phyloP scores from a whole-genome alignment of 2,888 invertebrate genomes.

The Fragum fragum region DNA sequence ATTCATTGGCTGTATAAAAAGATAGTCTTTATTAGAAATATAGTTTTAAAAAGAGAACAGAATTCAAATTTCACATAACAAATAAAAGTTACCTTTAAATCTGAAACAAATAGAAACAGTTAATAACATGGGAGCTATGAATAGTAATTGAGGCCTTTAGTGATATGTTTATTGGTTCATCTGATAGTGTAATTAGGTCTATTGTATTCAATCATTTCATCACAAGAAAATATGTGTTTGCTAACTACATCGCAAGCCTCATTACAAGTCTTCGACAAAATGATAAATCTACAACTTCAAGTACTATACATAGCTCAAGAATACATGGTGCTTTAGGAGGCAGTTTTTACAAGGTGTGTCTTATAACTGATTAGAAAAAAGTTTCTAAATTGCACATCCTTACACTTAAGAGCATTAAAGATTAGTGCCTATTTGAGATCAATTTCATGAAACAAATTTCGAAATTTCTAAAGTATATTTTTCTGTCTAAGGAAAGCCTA shows the following conservation, averaged over 20 bases:
- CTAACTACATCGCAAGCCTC: no score
- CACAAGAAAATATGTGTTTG: no score
- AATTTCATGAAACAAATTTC: no score
- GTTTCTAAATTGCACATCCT: neutral
- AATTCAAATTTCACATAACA: constrained; percentile 20
- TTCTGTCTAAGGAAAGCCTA: no score
- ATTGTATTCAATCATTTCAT: no score
- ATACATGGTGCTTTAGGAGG: neutral
- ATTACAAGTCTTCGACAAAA: no score
- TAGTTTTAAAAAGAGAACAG: no score
- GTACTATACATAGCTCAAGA: neutral
- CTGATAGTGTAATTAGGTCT: no score
- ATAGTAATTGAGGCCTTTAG: neutral
- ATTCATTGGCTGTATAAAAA: neutral
- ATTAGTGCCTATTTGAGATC: no score
- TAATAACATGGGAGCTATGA: neutral
- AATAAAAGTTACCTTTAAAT: constrained; percentile 24
- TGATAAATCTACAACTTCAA: no score
- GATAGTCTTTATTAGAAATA: neutral
- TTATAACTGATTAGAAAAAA: neutral
- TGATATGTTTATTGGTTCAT: no score
- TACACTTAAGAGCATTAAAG: neutral
- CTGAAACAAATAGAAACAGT: constrained; percentile 26
- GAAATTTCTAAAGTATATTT: no score
- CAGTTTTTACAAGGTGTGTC: neutral